phyloP scores from a whole-genome alignment of 2,888 invertebrate genomes.

The Halictus quadricinctus region DNA sequence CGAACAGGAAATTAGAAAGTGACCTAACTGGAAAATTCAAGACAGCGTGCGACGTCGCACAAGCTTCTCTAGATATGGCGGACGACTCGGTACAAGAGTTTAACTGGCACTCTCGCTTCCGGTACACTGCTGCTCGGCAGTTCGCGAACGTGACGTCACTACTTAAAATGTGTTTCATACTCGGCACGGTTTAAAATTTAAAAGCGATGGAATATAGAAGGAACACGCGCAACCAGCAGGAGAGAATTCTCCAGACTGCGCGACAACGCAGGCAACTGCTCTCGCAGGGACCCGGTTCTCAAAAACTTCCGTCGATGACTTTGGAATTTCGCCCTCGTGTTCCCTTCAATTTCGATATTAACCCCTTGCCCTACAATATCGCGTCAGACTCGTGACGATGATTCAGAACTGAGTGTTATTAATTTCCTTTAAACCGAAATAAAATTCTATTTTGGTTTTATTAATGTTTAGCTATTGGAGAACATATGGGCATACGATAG shows the following conservation, averaged over 20 bases:
- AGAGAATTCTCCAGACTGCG: not conserved
- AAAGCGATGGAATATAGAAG: constrained; percentile 21
- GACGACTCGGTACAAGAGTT: not conserved
- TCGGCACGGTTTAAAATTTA: constrained; percentile 28
- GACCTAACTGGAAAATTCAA: not conserved
- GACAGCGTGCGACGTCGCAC: not conserved
- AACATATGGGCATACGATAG: too few relatives aligned
- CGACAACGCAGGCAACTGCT: not conserved
- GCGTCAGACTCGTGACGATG: too few relatives aligned
- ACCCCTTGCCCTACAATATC: too few relatives aligned
- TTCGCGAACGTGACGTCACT: constrained; percentile 19
- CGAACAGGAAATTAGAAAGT: constrained; percentile 3
- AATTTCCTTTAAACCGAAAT: too few relatives aligned
- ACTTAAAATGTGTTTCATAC: constrained; percentile 42
- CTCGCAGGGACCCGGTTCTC: not conserved
- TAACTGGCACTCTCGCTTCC: constrained; percentile 19
- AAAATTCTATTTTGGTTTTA: too few relatives aligned
- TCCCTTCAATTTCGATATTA: not conserved
- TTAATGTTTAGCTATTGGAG: too few relatives aligned
- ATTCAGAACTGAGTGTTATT: too few relatives aligned
- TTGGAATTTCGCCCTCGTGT: not conserved
- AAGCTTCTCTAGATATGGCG: not conserved
- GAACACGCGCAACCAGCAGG: constrained; percentile 6
- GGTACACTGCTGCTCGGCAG: constrained; percentile 6
- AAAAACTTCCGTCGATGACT: not conserved